These are phyloP conservation scores for Labroides dimidiatus DNA, from an alignment of 2,797 vertebrate species.

Conservation along the genomic window DNA sequence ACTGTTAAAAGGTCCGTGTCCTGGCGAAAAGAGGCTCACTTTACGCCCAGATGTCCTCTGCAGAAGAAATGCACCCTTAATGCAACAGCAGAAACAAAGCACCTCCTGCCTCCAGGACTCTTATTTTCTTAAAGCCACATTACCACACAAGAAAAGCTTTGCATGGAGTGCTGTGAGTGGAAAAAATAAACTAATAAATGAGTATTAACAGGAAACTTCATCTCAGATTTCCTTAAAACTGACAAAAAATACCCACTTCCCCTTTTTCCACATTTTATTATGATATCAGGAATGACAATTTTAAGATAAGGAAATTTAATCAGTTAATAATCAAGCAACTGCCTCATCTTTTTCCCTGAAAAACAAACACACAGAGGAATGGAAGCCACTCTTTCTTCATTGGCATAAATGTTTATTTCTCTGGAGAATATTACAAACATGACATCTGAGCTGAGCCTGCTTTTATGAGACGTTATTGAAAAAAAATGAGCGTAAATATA, in stretches of 20 bases:
- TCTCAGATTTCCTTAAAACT: constrained; percentile 37
- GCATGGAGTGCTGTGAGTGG: constrained; percentile 42
- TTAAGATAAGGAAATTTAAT: constrained; percentile 18
- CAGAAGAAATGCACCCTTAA: constrained; percentile 76
- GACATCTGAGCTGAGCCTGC: constrained; percentile 44
- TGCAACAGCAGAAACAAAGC: constrained; percentile 70
- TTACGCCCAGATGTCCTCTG: constrained; percentile 75
- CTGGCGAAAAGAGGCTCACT: constrained; percentile 76
- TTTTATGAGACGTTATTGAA: constrained; percentile 49
- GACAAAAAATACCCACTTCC: not conserved
- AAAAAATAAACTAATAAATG: constrained; percentile 35
- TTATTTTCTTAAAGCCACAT: constrained; percentile 65
- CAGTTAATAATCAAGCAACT: constrained; percentile 23
- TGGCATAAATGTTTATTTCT: constrained; percentile 54
- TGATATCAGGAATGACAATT: not conserved
- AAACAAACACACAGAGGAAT: constrained; percentile 45
- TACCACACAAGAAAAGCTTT: constrained; percentile 61
- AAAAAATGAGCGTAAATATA: constrained; percentile 59
- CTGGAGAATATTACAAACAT: constrained; percentile 53
- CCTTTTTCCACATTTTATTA: not conserved
- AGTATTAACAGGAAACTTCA: constrained; percentile 48
- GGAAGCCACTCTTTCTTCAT: constrained; percentile 11
- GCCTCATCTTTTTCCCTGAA: constrained; percentile 33
- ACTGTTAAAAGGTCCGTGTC: constrained; percentile 78
- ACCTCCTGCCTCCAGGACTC: constrained; percentile 60